A percentile compares a stretch with the other conserved stretches of the same genome.
phyloP scores from a whole-genome alignment of 2,113 vertebrate species.

The Scortum barcoo region DNA sequence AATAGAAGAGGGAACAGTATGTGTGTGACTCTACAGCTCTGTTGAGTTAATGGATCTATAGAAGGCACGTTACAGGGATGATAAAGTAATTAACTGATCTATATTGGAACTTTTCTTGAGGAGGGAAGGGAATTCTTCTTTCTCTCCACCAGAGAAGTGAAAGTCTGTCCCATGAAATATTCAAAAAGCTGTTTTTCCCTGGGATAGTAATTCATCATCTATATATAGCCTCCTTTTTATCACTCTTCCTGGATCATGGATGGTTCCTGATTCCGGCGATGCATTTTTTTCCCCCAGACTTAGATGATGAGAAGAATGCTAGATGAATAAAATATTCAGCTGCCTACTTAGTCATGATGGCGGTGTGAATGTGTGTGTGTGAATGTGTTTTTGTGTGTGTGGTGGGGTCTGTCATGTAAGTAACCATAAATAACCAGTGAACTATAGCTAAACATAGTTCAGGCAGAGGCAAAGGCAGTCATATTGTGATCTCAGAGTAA shows the following conservation, averaged over 20 bases:
- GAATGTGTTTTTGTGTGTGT: neutral
- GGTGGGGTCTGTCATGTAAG: conserved; percentile 31
- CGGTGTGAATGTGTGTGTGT: neutral
- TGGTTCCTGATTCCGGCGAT: conserved; percentile 66
- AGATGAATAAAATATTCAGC: conserved; percentile 72
- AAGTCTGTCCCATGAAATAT: conserved; percentile 76
- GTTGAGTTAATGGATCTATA: conserved; percentile 34
- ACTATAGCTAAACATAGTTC: conserved; percentile 49
- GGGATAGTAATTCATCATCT: conserved; percentile 74
- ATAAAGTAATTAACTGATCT: conserved; percentile 53
- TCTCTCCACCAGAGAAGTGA: conserved; percentile 52
- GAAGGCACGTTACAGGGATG: conserved; percentile 30
- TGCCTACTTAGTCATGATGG: conserved; percentile 61
- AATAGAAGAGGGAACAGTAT: neutral
- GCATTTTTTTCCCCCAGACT: conserved; percentile 43
- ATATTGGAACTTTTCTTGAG: conserved; percentile 49
- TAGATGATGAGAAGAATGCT: conserved; percentile 64
- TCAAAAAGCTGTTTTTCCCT: conserved; percentile 74
- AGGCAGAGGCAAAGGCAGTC: conserved; percentile 32
- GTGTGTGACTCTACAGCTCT: neutral
- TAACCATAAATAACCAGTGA: conserved; percentile 59
- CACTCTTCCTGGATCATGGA: conserved; percentile 70
- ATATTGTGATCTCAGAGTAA: conserved; percentile 45
- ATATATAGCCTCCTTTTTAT: conserved; percentile 80
- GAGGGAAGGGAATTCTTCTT: conserved; percentile 57